phyloP scores from a whole-genome alignment of 2,888 invertebrate genomes.

The Pterobdella sp. region DNA sequence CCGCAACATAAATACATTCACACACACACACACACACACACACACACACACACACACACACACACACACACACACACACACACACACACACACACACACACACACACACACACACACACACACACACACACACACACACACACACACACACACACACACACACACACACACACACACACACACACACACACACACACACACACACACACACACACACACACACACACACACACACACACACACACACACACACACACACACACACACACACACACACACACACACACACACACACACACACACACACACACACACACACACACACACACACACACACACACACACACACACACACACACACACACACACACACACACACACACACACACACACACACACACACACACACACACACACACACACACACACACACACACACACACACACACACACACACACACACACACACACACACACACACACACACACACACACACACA shows the following conservation, averaged over 20 bases:
- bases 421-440: slow-evolving; percentile 20
- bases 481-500: slow-evolving; percentile 21
- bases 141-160: slow-evolving; percentile 15
- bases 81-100: not conserved
- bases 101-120: slow-evolving; percentile 3
- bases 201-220: slow-evolving; percentile 18
- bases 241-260: slow-evolving; percentile 7
- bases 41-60: not conserved
- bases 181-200: slow-evolving; percentile 16
- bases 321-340: slow-evolving; percentile 20
- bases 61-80: not conserved
- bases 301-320: slow-evolving; percentile 18
- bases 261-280: slow-evolving; percentile 15
- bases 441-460: slow-evolving; percentile 20
- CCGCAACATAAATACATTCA: not conserved
- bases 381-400: slow-evolving; percentile 20
- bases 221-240: slow-evolving; percentile 11
- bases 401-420: slow-evolving; percentile 20
- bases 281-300: slow-evolving; percentile 16
- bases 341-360: slow-evolving; percentile 21
- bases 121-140: slow-evolving; percentile 6
- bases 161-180: slow-evolving; percentile 19
- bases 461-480: slow-evolving; percentile 20
- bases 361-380: slow-evolving; percentile 20
- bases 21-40: not conserved